Base-by-base conservation (phyloP, 1,140 invertebrate genomes). In the Drosophila tropicalis region DNA sequence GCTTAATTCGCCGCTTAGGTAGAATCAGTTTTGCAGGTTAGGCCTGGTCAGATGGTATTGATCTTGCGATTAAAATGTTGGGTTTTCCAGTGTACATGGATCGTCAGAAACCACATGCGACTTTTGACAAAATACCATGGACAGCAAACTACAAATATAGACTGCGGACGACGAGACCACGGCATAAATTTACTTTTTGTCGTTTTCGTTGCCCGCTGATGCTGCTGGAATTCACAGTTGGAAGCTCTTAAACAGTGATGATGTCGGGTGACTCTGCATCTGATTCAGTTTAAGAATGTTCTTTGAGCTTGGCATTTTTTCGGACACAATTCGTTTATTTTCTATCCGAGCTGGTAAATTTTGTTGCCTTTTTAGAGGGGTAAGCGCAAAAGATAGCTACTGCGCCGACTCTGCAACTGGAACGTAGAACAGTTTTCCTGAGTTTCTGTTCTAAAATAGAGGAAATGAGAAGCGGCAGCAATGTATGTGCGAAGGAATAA, bases 181-280 rank as follows among this genome's bases (percentile, higher is more conserved):
- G 67, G 76, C 25, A 71, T 69, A 76, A 79, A 79, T 69, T 79
- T 72, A 72, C 70, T 72, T 69, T 60, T 66, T 56, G 44, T 36
- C 55, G 25, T 32, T 40, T 25, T 13, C 6, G 7, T 32, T 40
- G 58, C 51, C 19, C 29, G 39, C 22, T 36, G 29, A 22, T 32
- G 62, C 57, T 72, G 67, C 62, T 76, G 76, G 81, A 76, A 84
- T 72, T 79, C 54, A 79, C 68, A 79, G 69, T 78, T 71, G 71
- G 64, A 25, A 54, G 40, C 47, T 15, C 57, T 29, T n/a, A 62
- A 19, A 69, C 63, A 70, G 69, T 44, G 36, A 34, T n/a, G 29
- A 34, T 15, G 32, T 58, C 17, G 12, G 44, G 9, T 51, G 44
- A 6, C 7, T 22, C 17, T 10, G 17, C 19, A 51, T 57, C 29